Evolutionary conservation across 2,113 vertebrate genomes (phyloP), one percentile per base, ranked within the genome.

Genomic region (Rafetus swinhoei): DNA sequence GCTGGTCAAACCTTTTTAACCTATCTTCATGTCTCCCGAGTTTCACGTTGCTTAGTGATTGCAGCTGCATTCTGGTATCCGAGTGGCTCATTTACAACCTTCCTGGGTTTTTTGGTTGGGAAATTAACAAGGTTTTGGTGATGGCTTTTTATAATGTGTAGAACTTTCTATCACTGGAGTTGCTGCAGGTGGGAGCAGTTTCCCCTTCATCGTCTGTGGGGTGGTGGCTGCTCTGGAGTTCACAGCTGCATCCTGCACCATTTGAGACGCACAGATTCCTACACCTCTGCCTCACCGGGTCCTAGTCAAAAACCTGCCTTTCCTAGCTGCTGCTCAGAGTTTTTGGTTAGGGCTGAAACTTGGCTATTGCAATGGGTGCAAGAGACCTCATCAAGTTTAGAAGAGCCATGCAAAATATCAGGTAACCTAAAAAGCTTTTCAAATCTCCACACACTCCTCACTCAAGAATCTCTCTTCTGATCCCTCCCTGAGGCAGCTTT

Each of bases 131-230:
- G 8, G n/a, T 35, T 45, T 76, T 50, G 74, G 21, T 22, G 3
- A 50, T 6, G 1, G 39, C 39, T 76, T 76, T 76, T 45, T 76
- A 45, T 45, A 24, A 45, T 76, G 39, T 76, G 35, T 39, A 35
- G 39, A 24, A 12, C 6, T 45, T 76, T 50, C 74, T 45, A 21
- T 24, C 22, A 21, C 13, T 76, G 72, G 21, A 45, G 19, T 45
- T 45, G 11, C 22, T 14, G 72, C 19, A 10, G 10, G 12, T 25
- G n/a, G 72, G 72, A 76, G 72, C 72, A 45, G 35, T 24, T 11
- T 25, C 25, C 12, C 3, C 0, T 12, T 25, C 25, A 10, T 19
- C 55, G 14, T 13, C 27, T 8, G 4, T 2, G 4, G 9, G 65
- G 18, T 32, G 35, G 65, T 35, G 65, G 21, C n/a, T n/a, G 65